Conservation (phyloP, 2,888 invertebrate species). For the Clostera curtula region DNA sequence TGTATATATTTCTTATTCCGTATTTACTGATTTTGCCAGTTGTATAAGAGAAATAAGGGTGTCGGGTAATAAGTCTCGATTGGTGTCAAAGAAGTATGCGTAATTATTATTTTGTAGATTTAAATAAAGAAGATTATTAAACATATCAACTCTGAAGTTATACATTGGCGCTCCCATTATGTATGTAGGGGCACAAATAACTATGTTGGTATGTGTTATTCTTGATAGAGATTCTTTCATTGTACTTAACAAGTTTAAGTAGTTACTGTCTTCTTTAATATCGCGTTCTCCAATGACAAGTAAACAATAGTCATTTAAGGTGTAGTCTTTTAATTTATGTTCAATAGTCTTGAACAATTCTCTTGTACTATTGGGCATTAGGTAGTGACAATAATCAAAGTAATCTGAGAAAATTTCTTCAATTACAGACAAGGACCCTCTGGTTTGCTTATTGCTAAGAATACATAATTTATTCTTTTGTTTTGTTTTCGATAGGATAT, state of each 20-base stretch:
- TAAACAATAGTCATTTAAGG: conserved; percentile 3
- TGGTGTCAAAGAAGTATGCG: conserved; percentile 6
- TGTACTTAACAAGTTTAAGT: background rate
- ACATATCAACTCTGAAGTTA: conserved; percentile 5
- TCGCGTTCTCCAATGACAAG: conserved; percentile 3
- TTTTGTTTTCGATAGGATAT: too few relatives aligned
- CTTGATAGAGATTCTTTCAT: background rate
- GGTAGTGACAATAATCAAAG: conserved; percentile 2
- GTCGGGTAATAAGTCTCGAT: conserved; percentile 1
- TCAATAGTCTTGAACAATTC: background rate
- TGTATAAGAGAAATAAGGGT: conserved; percentile 5
- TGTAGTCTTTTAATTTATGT: conserved; percentile 3
- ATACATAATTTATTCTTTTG: conserved; percentile 2
- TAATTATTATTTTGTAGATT: conserved; percentile 4
- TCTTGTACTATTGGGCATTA: background rate
- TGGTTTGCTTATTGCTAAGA: conserved; percentile 1
- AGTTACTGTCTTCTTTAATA: background rate
- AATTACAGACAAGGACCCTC: conserved; percentile 2
- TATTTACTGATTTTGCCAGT: conserved; percentile 3
- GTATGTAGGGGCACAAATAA: conserved; percentile 5
- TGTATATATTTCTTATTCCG: conserved; percentile 4
- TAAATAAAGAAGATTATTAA: conserved; percentile 5
- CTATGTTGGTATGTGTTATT: conserved; percentile 2
- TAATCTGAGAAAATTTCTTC: conserved; percentile 2
- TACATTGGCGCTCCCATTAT: conserved; percentile 4